Evolutionary conservation across 2,888 invertebrate genomes (phyloP), one percentile per base, ranked within the genome.

Genomic region (Drosophila affinis): DNA sequence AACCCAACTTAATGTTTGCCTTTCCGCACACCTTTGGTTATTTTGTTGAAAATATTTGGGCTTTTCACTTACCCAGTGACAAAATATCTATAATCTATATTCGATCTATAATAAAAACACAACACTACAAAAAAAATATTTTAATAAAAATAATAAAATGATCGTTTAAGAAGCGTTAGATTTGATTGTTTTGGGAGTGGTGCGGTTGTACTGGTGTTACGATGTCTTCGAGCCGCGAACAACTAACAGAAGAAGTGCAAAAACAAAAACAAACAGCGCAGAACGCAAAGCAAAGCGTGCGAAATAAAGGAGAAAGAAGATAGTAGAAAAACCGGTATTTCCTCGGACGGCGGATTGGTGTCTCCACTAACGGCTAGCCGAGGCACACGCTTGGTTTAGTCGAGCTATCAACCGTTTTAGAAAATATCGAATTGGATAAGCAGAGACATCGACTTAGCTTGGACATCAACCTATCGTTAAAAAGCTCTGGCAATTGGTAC

Each of bases 191-290:
- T 18, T 53, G 12, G 21, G 49, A 54, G 27, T 65, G 54, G 46
- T 68, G 46, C 47, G 45, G 54, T 61, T 24, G 29, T 7, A 29
- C 45, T 53, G 17, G 45, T 34, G 48, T 34, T 51, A 48, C 81
- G 80, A 81, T 81, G 69, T 78, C 79, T 64, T 77, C 62, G 77
- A 87, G 72, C 73, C 84, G 82, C 82, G 82, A 62, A 78, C 78
- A 72, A 81, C 86, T 81, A 78, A 81, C 79, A 70, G 72, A 73
- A 62, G 49, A 75, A 72, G 69, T 75, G 65, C 69, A 78, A 56
- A 68, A 65, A 64, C 71, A 63, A 55, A 55, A 61, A 60, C 51
- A 65, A 47, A 54, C 55, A 57, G 45, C 53, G 63, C 70, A 69
- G 75, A 69, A 60, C 58, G 64, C 70, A 62, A 52, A 62, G 69